Conservation (phyloP, 2,888 invertebrate species). For the Boloria selene region DNA sequence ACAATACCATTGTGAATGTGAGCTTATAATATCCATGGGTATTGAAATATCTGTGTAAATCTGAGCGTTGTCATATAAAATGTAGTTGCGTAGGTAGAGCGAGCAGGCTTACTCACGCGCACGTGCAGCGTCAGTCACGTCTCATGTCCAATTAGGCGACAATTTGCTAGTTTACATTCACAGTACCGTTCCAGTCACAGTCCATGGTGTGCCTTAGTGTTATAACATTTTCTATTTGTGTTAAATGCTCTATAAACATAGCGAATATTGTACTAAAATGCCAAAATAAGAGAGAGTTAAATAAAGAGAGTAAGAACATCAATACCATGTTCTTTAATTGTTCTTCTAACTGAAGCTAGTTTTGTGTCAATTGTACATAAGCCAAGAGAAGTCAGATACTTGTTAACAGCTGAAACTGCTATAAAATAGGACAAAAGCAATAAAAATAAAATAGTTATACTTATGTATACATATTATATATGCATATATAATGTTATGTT, state of each 20-base stretch:
- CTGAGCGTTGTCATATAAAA: constrained; percentile 24
- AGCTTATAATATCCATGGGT: background rate
- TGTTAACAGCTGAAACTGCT: too few species aligned
- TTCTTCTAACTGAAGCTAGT: too few species aligned
- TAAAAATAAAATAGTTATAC: too few species aligned
- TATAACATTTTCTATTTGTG: background rate
- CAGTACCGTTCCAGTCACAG: constrained; percentile 14
- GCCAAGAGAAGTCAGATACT: too few species aligned
- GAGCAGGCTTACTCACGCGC: constrained; percentile 57
- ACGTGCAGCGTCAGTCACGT: constrained; percentile 52
- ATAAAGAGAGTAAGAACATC: too few species aligned
- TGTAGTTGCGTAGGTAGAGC: constrained; percentile 27
- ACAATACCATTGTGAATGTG: too few species aligned
- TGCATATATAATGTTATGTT: background rate
- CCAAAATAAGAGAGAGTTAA: too few species aligned
- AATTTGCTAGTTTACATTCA: constrained; percentile 32
- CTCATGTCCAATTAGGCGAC: constrained; percentile 57
- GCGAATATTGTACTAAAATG: too few species aligned
- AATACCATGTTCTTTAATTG: too few species aligned
- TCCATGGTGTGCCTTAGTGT: constrained; percentile 3
- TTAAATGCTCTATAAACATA: background rate
- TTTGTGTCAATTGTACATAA: too few species aligned
- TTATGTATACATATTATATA: background rate
- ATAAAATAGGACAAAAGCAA: too few species aligned
- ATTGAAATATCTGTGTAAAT: constrained; percentile 5